phyloP scores from a whole-genome alignment of 2,113 vertebrate genomes.

The Myotis brandtii region DNA sequence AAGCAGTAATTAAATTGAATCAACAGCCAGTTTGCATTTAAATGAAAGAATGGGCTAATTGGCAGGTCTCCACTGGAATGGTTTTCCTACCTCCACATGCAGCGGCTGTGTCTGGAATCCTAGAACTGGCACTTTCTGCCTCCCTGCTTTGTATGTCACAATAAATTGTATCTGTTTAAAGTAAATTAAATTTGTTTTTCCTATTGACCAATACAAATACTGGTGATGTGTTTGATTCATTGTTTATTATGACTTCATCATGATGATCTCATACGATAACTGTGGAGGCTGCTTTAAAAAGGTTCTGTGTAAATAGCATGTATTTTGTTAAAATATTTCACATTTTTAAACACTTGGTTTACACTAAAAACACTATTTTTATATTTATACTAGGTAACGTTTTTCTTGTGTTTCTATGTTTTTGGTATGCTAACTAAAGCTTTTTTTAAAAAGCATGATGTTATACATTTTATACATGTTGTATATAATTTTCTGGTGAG shows the following conservation, averaged over 20 bases:
- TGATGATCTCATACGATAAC: slow-evolving; percentile 62
- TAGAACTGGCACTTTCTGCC: slow-evolving; percentile 66
- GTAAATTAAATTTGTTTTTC: slow-evolving; percentile 64
- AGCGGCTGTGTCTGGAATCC: slow-evolving; percentile 42
- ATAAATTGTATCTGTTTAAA: slow-evolving; percentile 69
- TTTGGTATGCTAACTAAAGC: slow-evolving; percentile 85
- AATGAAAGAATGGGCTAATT: slow-evolving; percentile 52
- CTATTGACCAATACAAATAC: slow-evolving; percentile 64
- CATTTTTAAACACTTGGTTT: slow-evolving; percentile 85
- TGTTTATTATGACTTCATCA: slow-evolving; percentile 70
- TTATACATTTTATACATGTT: not conserved
- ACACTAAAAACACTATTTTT: slow-evolving; percentile 86
- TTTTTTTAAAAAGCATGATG: slow-evolving; percentile 68
- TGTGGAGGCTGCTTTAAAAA: slow-evolving; percentile 78
- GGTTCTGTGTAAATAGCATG: slow-evolving; percentile 82
- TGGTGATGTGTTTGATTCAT: slow-evolving; percentile 59
- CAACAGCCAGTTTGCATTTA: slow-evolving; percentile 65
- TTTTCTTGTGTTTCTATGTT: slow-evolving; percentile 81
- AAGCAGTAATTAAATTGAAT: slow-evolving; percentile 66
- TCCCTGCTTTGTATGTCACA: slow-evolving; percentile 70
- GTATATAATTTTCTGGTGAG: not conserved
- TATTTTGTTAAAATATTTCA: slow-evolving; percentile 80
- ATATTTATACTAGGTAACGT: slow-evolving; percentile 80
- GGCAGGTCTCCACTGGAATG: slow-evolving; percentile 35
- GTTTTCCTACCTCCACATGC: slow-evolving; percentile 60